Conservation (phyloP, 2,113 vertebrate species). For the Ellobius talpinus region DNA sequence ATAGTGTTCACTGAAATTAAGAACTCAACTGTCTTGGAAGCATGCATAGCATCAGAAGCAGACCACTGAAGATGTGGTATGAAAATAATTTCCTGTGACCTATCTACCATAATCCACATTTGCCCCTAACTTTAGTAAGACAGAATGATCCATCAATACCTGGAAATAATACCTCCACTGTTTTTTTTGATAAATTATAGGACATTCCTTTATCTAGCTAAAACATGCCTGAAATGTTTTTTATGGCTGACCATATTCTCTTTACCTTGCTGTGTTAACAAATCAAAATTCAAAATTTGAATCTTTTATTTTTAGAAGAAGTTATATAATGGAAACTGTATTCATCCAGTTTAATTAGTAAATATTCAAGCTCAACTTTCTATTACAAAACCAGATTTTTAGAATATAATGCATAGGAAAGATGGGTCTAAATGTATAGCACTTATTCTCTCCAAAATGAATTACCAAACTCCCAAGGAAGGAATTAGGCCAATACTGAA, state of each 20-base stretch:
- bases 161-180: neutral
- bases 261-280: slow-evolving; percentile 47
- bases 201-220: neutral
- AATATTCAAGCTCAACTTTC: neutral
- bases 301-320: slow-evolving; percentile 61
- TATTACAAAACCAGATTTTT: neutral
- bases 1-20: slow-evolving; percentile 28
- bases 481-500: neutral
- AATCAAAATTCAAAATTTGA: slow-evolving; percentile 69
- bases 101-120: neutral
- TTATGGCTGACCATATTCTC: slow-evolving; percentile 53
- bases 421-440: neutral
- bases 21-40: neutral
- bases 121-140: neutral
- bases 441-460: slow-evolving; percentile 30
- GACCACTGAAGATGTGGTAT: neutral
- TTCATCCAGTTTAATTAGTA: slow-evolving; percentile 52
- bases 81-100: neutral
- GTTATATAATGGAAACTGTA: slow-evolving; percentile 53
- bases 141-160: neutral
- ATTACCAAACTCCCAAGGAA: slow-evolving; percentile 12
- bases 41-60: neutral
- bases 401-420: neutral
- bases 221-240: slow-evolving; percentile 44
- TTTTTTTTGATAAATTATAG: slow-evolving; percentile 25